Percentiles rank a stretch among this genome's conserved stretches.
Conservation (phyloP, 2,888 invertebrate species). For the Sarcophaga carnaria region DNA sequence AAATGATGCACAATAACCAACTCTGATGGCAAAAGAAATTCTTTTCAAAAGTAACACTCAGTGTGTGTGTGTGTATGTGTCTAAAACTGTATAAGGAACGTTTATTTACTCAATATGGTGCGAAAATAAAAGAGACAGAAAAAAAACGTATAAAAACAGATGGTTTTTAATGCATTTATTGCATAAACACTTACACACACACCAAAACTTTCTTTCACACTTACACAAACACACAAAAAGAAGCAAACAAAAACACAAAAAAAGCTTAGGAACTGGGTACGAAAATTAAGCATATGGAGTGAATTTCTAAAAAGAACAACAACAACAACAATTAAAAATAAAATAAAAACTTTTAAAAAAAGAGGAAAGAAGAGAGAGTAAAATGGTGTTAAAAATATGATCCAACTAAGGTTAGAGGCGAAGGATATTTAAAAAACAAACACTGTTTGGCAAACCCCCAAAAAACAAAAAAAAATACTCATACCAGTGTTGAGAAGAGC, state of each 20-base stretch:
- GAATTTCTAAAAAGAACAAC: neutral
- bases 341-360: neutral
- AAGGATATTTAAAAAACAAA: neutral
- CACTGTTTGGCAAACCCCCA: neutral
- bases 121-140: too few relatives aligned
- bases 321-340: neutral
- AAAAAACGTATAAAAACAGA: constrained; percentile 42
- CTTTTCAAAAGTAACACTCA: too few relatives aligned
- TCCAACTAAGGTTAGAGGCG: constrained; percentile 7
- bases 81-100: neutral
- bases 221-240: too few relatives aligned
- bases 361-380: neutral
- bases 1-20: too few relatives aligned
- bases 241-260: neutral
- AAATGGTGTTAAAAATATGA: neutral
- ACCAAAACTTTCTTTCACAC: too few relatives aligned
- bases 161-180: constrained; percentile 44
- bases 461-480: neutral
- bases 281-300: constrained; percentile 42
- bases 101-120: constrained; percentile 59
- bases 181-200: neutral
- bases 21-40: too few relatives aligned
- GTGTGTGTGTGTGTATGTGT: too few relatives aligned
- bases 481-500: neutral
- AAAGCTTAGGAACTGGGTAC: neutral